These are phyloP conservation scores for Schrankia costaestrigalis DNA, from an alignment of 2,888 invertebrate genomes.

Conservation along the genomic window DNA sequence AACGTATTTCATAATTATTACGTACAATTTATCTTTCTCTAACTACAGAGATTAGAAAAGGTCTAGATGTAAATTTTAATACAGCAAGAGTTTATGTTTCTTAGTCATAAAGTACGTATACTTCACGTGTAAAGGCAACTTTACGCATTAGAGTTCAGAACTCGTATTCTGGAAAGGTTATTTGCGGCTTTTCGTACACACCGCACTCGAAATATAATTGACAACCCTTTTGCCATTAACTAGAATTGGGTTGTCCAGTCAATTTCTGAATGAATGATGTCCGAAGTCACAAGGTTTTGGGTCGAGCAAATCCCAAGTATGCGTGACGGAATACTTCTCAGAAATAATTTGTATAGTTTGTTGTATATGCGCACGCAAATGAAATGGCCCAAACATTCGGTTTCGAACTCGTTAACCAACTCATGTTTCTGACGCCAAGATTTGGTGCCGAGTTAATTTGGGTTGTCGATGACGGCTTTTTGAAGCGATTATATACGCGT, in stretches of 20 bases:
- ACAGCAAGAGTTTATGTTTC: too few species aligned
- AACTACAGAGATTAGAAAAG: too few species aligned
- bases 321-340: conserved; percentile 49
- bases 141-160: conserved; percentile 30
- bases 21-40: too few species aligned
- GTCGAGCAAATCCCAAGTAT: conserved; percentile 55
- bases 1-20: too few species aligned
- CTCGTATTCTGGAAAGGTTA: conserved; percentile 29
- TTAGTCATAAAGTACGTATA: too few species aligned
- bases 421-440: conserved; percentile 44
- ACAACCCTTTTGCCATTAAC: conserved; percentile 39
- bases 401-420: conserved; percentile 51
- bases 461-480: conserved; percentile 39
- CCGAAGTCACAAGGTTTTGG: conserved; percentile 37
- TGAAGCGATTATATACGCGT: conserved; percentile 40
- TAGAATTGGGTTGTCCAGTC: conserved; percentile 44
- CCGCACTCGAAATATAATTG: conserved; percentile 38
- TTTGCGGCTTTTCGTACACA: conserved; percentile 31
- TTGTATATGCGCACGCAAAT: conserved; percentile 54
- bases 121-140: conserved; percentile 21
- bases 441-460: conserved; percentile 41
- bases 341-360: conserved; percentile 60
- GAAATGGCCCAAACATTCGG: conserved; percentile 51
- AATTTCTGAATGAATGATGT: conserved; percentile 50
- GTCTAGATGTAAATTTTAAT: too few species aligned